Base-by-base conservation (phyloP, 2,888 invertebrate species). In the Temnothorax unifasciatus region DNA sequence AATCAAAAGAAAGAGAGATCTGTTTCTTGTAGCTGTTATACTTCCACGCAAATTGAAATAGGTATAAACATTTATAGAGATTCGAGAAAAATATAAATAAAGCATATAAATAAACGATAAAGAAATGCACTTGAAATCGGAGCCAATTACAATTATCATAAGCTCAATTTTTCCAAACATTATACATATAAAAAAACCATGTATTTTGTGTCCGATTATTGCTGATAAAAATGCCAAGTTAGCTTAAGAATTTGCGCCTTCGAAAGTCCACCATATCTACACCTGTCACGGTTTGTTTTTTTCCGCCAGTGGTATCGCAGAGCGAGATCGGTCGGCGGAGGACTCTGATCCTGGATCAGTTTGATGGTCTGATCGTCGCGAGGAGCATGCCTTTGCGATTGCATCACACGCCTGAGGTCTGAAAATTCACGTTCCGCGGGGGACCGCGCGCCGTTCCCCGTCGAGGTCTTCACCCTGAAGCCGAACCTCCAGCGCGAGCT, bases 281-380 rank as follows among this genome's bases (percentile, higher is more conserved):
- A 9, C 1, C 18, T 54, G 38, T 54, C 15, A 54, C 25, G 8
- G 25, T 66, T 66, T 66, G 44, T 66, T 66, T 66, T 66, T 66
- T 41, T 21, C n/a, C 15, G 38, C 11, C n/a, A 63, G 61, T 8
- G 29, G 2, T 38, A 11, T n/a, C n/a, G 38, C n/a, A 21, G n/a
- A 54, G 11, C 0, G 13, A 64, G 21, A 3, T 64, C 25, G 25
- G 2, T 64, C 25, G 25, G 2, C 21, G 41, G 13, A 66, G 25
- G 25, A 66, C 15, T 64, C 64, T 66, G 15, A 3, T 66, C 21
- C 64, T 66, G 15, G 15, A 29, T 29, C 29, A 29, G 3, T 29
- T 3, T 29, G 29, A 29, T 29, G 29, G 29, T 29, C 29, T 29
- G 29, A 29, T 29, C 29, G 9, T 64, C 18, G 21, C 29, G 21